Percentiles rank a stretch among this genome's conserved stretches.
Evolutionary conservation across 2,888 invertebrate genomes (phyloP).

Genomic region (Ligdia adustata): DNA sequence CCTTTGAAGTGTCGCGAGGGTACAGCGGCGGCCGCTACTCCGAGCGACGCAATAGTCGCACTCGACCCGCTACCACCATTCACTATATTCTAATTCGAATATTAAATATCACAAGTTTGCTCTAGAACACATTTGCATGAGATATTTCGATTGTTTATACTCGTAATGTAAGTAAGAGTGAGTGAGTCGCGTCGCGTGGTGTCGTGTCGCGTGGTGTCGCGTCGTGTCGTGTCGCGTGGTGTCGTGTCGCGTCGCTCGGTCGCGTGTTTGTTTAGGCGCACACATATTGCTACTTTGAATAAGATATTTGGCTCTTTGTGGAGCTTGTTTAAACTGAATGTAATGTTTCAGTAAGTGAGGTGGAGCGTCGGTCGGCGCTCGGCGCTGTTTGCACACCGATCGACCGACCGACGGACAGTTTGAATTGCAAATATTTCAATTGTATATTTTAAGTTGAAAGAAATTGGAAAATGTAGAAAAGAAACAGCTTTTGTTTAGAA

Average conservation of each 20-base stretch:
- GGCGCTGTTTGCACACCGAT: constrained; percentile 16
- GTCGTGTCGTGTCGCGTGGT: constrained; percentile 10
- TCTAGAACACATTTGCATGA: too few species aligned
- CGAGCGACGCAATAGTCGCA: too few species aligned
- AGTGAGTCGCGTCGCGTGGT: constrained; percentile 8
- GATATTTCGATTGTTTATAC: too few species aligned
- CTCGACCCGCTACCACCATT: too few species aligned
- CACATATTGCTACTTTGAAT: constrained; percentile 76
- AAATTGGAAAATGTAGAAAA: constrained; percentile 3
- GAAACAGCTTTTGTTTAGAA: constrained; percentile 6
- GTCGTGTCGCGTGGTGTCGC: constrained; percentile 3
- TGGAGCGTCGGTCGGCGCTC: constrained; percentile 19
- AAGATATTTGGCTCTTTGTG: constrained; percentile 63
- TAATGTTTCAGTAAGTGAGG: constrained; percentile 48
- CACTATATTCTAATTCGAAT: too few species aligned
- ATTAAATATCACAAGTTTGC: too few species aligned
- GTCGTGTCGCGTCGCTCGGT: constrained; percentile 15
- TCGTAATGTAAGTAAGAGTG: neutral
- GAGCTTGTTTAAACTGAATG: constrained; percentile 45
- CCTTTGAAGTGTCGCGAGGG: constrained; percentile 20
- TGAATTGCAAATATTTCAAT: constrained; percentile 25
- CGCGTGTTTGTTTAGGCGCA: constrained; percentile 70
- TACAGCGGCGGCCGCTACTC: too few species aligned
- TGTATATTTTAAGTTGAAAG: constrained; percentile 17
- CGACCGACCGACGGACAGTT: too few species aligned